Base-by-base conservation (phyloP, 2,888 invertebrate species). In the Thera britannica region DNA sequence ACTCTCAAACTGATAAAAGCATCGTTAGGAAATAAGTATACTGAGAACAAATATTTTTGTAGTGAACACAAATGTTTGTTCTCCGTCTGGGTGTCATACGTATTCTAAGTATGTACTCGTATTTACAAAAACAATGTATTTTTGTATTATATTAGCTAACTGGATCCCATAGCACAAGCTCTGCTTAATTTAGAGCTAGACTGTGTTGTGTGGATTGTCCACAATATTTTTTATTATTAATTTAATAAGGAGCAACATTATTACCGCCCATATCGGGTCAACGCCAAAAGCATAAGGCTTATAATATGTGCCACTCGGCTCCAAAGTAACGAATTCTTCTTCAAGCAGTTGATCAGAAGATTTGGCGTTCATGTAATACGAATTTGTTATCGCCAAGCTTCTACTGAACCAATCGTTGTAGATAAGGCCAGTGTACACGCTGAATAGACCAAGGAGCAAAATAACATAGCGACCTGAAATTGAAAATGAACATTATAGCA, bases 341-440 rank as follows among this genome's bases (percentile, higher is more conserved):
- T 38, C 7, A 11, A 5, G 11, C 2, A 62, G 5, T 44, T 12
- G 2, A 60, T 4, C 73, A 0, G 54, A 23, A 2, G 66, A 63
- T 3, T 68, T 75, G 0, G 62, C 66, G 62, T 93, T 91, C n/a
- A 85, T 83, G 98, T 99, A 99, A 75, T 96, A 95, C 0, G 98
- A 97, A 0, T 46, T 9, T 6, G 96, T 97, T 81, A 99, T 96
- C 48, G 97, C 92, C 46, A 98, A 75, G 0, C 98, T 96, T 85
- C 97, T 98, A 2, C 98, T 97, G 90, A 99, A 99, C 5, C 97
- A 91, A 81, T 99, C 99, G 83, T 99, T 99, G 93, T 99, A 99
- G 70, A 99, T 96, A 8, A 99, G 86, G 1, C 99, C 99, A n/a
- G 99, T 98, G 88, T 98, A 99, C 83, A 99, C 96, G 1, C 99